Evolutionary conservation across 2,113 vertebrate genomes (phyloP).

Genomic region (Xiphorhynchus elegans): DNA sequence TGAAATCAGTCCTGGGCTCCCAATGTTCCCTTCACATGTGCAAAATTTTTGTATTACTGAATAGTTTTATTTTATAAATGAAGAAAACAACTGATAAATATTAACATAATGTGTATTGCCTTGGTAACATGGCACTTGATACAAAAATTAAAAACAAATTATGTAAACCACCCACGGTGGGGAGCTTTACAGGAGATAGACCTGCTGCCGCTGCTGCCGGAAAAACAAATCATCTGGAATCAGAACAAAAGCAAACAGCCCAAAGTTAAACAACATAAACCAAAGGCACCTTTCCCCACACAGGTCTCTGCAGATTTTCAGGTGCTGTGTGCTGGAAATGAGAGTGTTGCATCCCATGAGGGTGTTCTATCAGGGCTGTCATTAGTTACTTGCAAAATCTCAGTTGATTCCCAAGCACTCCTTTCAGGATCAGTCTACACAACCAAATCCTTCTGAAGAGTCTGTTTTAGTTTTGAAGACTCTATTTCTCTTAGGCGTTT

Average conservation of each 20-base stretch:
- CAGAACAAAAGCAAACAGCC: conserved; percentile 24
- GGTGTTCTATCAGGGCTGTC: not conserved
- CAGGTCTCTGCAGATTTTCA: not conserved
- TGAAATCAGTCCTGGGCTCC: not conserved
- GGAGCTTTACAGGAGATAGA: conserved; percentile 42
- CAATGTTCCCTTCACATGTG: not conserved
- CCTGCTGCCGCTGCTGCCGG: not conserved
- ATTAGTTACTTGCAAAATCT: not conserved
- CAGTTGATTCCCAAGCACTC: not conserved
- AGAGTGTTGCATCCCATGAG: not conserved
- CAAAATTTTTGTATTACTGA: not conserved
- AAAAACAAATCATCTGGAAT: conserved; percentile 46
- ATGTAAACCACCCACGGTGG: conserved; percentile 46
- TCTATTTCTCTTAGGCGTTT: not conserved
- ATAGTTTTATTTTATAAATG: conserved; percentile 36
- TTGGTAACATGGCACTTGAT: conserved; percentile 58
- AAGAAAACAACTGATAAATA: conserved; percentile 58
- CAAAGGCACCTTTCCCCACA: conserved; percentile 1
- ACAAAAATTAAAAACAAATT: conserved; percentile 65
- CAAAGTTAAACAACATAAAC: not conserved
- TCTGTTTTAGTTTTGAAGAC: not conserved
- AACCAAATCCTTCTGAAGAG: not conserved
- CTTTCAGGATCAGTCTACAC: not conserved
- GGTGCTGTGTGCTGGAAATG: not conserved
- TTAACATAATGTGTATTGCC: conserved; percentile 62